These are phyloP conservation scores for Cephonodes hylas DNA, from an alignment of 2,888 invertebrate genomes.

Conservation along the genomic window DNA sequence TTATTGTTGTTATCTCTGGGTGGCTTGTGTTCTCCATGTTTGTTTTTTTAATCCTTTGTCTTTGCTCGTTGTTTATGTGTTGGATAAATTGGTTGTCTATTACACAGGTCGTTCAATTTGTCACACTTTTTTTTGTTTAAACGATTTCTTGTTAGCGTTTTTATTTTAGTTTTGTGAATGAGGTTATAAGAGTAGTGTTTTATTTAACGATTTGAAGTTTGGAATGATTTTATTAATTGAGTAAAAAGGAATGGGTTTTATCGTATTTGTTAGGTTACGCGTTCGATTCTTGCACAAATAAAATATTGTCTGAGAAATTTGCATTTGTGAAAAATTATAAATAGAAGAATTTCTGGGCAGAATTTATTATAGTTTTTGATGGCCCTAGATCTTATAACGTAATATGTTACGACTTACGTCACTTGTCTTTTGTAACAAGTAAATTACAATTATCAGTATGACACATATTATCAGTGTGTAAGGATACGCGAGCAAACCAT, in stretches of 20 bases:
- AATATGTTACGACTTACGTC: too few species aligned
- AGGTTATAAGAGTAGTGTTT: not conserved
- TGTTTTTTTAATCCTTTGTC: constrained; percentile 29
- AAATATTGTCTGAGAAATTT: too few species aligned
- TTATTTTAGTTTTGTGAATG: not conserved
- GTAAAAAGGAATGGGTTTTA: not conserved
- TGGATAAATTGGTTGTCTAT: constrained; percentile 25
- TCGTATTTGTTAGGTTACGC: too few species aligned
- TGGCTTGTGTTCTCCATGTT: constrained; percentile 61
- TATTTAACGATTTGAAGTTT: not conserved
- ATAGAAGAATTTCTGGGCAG: too few species aligned
- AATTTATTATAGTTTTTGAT: too few species aligned
- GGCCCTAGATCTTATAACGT: too few species aligned
- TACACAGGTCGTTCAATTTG: constrained; percentile 7
- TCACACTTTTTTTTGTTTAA: not conserved
- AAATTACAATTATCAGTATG: too few species aligned
- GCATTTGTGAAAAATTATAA: too few species aligned
- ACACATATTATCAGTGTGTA: too few species aligned
- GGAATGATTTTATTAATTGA: not conserved
- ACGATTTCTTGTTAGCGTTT: not conserved
- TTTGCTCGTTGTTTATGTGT: constrained; percentile 18
- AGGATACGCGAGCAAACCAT: too few species aligned
- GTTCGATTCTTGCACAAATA: too few species aligned
- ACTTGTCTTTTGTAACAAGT: too few species aligned
- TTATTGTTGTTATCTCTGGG: constrained; percentile 75